Base-by-base conservation (phyloP, 1,140 invertebrate genomes). In the Ceratina australensis region DNA sequence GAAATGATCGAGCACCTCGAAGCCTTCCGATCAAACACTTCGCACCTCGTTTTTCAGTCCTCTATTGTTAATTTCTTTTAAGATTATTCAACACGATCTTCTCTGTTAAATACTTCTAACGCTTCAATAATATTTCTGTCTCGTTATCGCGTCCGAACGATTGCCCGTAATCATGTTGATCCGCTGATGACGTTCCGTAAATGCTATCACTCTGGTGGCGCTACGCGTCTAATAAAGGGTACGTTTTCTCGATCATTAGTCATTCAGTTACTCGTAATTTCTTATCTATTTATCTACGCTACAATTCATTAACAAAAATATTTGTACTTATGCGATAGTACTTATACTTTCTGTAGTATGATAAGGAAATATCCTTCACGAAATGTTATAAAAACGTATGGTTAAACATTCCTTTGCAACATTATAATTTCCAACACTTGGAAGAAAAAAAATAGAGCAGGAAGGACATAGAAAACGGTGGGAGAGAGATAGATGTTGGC, bases 81-180 rank as follows among this genome's bases (percentile, higher is more conserved):
- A 1, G 33, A 42, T 13, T 47, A 3, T 16, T 7, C n/a, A 0
- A 3, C 3, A 1, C 7, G 47, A 1, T 18, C 24, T 59, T 50
- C 26, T 0, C 22, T 50, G 65, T 50, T 52, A 22, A 54, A 69
- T 26, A 47, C 1, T 26, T 22, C 50, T n/a, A 77, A 28, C 18
- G 56, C 18, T 69, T 73, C 33, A 42, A 10, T 24, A 81, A 78
- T 52, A 26, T 81, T 78, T 75, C 16, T 54, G 42, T 65, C 54
- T 42, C 50, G 60, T 83, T 81, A 81, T 72, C 79, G 65, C 78
- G 47, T 72, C 57, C 49, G 57, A 60, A 81, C 61, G 72, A 79
- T 47, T 66, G 63, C 50, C 42, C 54, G 66, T 47, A 71, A 78
- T 77, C 80, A 84, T 79, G 72, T 84, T 82, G 72, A 73, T 82